These are phyloP conservation scores for Tenrec ecaudatus DNA, from an alignment of 2,113 vertebrate species.

Conservation along the genomic window DNA sequence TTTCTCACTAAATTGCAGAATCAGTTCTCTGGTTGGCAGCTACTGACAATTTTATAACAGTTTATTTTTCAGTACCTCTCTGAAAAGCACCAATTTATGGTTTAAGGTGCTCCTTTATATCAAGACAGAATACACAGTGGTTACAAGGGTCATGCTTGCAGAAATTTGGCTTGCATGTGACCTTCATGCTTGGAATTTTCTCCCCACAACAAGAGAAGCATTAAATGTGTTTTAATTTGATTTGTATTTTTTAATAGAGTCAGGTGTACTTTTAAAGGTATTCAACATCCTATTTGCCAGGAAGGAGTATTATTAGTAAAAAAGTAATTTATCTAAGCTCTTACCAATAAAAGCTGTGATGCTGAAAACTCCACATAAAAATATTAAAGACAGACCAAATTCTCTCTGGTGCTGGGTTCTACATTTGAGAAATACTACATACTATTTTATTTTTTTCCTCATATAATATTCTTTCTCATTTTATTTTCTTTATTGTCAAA, in stretches of 20 bases:
- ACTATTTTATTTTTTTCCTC: not conserved
- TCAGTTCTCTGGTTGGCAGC: constrained; percentile 73
- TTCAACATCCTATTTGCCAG: not conserved
- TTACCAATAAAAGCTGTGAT: constrained; percentile 17
- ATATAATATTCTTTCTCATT: not conserved
- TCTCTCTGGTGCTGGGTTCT: not conserved
- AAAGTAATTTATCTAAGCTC: not conserved
- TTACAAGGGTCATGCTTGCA: constrained; percentile 35
- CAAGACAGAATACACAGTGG: constrained; percentile 47
- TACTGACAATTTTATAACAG: constrained; percentile 78
- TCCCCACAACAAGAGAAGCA: constrained; percentile 41
- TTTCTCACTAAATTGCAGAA: constrained; percentile 81
- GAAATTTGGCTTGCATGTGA: constrained; percentile 57
- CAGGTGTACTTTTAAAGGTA: constrained; percentile 6
- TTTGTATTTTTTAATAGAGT: constrained; percentile 37
- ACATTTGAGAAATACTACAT: not conserved
- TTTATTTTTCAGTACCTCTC: constrained; percentile 76
- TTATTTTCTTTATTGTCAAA: constrained; percentile 1
- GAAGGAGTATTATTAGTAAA: not conserved
- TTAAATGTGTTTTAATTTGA: constrained; percentile 28
- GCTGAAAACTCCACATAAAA: constrained; percentile 16
- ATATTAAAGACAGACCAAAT: not conserved
- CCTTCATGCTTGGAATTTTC: constrained; percentile 44
- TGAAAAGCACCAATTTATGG: constrained; percentile 74
- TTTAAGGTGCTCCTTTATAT: constrained; percentile 68